Evolutionary conservation across 2,797 vertebrate genomes (phyloP), one percentile per base, ranked within the genome.

Genomic region (Poeciliopsis gracilis): DNA sequence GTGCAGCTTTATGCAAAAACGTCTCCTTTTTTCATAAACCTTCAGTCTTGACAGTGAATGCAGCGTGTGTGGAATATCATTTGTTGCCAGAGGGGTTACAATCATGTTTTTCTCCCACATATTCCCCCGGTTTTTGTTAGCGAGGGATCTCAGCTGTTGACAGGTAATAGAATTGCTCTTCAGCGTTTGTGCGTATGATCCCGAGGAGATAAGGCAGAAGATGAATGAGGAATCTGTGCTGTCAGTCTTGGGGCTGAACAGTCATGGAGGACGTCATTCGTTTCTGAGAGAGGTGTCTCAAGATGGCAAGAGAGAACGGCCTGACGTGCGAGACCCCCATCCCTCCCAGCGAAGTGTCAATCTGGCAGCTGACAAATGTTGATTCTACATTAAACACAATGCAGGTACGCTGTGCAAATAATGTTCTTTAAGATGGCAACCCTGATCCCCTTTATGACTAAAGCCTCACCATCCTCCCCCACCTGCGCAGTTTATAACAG

Each of bases 311-410:
- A 88, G 89, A 66, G 71, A 80, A 83, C 86, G 87, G 84, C 85
- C 83, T 63, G 91, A 93, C 88, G 85, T 86, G 82, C 90, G 85
- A 81, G 86, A 91, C 88, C 70, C 71, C 75, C n/a, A 46, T 86
- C 86, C 75, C 55, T 78, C 13, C 77, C 46, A 71, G 73, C 51
- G 5, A 72, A 85, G 85, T 78, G 82, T 86, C 79, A 79, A 78
- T 87, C 88, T 90, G 88, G 82, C 85, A 87, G 84, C 94, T 95
- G 93, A 94, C 94, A 95, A 93, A 95, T 94, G 94, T 96, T 95
- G 95, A 94, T 94, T 94, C 92, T 95, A 87, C 90, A 90, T 92
- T 92, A 94, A 93, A 87, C 86, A 87, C 91, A 87, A 91, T 84
- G 88, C 90, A 84, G 91, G 84, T 80, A 80, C 82, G 82, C 91